These are phyloP conservation scores for Semnornis frantzii DNA, from an alignment of 2,113 vertebrate species.

Conservation along the genomic window DNA sequence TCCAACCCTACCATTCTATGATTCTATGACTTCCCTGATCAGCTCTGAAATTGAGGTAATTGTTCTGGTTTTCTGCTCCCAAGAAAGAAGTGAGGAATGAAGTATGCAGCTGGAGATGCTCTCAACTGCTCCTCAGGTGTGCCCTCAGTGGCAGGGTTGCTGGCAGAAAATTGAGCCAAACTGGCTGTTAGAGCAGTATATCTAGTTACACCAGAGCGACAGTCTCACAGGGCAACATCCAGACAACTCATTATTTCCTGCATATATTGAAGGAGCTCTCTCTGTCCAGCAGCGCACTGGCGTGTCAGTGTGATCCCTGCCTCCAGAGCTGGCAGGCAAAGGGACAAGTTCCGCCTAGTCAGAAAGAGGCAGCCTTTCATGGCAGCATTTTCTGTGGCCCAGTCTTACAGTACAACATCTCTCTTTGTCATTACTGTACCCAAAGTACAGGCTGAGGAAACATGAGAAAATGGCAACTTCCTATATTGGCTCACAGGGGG, in stretches of 20 bases:
- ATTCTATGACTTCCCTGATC: background rate
- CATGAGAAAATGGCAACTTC: background rate
- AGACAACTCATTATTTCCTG: background rate
- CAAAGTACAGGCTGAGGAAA: background rate
- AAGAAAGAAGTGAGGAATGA: background rate
- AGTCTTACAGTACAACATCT: background rate
- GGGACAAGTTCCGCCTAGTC: accelerated
- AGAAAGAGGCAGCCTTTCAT: background rate
- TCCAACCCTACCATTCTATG: too few species aligned
- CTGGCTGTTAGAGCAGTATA: background rate
- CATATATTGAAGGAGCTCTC: background rate
- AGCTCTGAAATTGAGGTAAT: background rate
- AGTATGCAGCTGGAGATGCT: background rate
- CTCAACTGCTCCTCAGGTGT: background rate
- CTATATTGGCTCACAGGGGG: background rate
- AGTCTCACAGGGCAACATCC: background rate
- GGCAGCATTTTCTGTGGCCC: background rate
- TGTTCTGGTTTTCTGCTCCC: background rate
- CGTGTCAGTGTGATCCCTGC: background rate
- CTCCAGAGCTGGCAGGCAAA: background rate
- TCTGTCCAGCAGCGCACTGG: background rate
- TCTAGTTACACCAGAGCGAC: background rate
- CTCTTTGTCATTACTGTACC: background rate
- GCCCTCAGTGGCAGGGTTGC: background rate
- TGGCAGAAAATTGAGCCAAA: conserved; percentile 12